Percentiles rank a stretch among this genome's conserved stretches.
Evolutionary conservation across 2,888 invertebrate species (phyloP).

Genomic region (Mystacides longicornis): DNA sequence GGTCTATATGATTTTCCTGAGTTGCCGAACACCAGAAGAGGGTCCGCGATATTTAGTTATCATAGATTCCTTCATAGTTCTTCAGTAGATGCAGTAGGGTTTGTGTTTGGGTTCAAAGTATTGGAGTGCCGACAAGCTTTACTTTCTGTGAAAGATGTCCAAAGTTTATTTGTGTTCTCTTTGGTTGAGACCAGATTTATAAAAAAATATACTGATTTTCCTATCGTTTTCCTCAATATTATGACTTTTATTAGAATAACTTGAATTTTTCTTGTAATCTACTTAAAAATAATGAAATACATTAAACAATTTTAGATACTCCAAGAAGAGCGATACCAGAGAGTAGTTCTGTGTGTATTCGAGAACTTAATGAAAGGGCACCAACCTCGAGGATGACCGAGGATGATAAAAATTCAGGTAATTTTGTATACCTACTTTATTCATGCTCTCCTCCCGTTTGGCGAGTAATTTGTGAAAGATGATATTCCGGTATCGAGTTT

Average conservation of each 20-base stretch:
- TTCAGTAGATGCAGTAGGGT: too few species aligned
- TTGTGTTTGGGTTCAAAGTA: too few species aligned
- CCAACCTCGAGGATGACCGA: background rate
- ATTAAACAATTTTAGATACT: background rate
- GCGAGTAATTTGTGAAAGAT: background rate
- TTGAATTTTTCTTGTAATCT: background rate
- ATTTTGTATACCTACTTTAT: background rate
- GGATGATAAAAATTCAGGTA: background rate
- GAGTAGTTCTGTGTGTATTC: background rate
- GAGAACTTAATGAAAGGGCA: background rate
- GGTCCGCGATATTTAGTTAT: too few species aligned
- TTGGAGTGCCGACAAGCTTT: too few species aligned
- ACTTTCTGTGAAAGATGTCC: too few species aligned
- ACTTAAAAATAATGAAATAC: background rate
- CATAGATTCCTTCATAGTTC: too few species aligned
- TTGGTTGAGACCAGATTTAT: background rate
- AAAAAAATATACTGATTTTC: too few species aligned
- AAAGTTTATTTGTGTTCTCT: too few species aligned
- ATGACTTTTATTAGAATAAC: background rate
- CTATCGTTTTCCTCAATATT: too few species aligned
- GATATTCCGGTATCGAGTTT: background rate
- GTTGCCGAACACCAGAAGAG: too few species aligned
- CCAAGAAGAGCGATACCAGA: background rate
- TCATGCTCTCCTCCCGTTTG: too few species aligned
- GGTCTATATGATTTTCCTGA: too few species aligned